Percentiles rank a stretch among this genome's conserved stretches.
Evolutionary conservation across 2,113 vertebrate genomes (phyloP).

Genomic region (Macaca fascicularis): DNA sequence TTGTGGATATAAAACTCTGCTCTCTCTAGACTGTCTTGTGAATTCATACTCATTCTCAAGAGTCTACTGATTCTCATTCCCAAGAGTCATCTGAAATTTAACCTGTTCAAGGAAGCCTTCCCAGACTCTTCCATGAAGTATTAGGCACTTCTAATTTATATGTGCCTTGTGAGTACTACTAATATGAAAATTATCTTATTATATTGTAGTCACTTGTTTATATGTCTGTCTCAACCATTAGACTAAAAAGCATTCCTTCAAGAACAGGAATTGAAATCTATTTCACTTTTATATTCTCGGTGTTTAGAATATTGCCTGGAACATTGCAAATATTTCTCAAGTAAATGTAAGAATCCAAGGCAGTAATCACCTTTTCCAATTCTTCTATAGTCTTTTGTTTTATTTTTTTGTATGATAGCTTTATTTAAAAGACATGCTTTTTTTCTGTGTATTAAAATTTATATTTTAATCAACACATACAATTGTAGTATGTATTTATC

Average conservation of each 20-base stretch:
- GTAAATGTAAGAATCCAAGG: not conserved
- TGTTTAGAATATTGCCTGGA: not conserved
- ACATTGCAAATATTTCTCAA: not conserved
- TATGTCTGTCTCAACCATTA: not conserved
- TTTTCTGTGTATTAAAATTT: not conserved
- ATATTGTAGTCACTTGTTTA: not conserved
- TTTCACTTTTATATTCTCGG: not conserved
- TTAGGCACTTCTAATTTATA: not conserved
- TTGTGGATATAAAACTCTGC: not conserved
- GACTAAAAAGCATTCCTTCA: not conserved
- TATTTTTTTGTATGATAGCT: not conserved
- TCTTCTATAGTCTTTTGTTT: not conserved
- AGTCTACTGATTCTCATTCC: no score
- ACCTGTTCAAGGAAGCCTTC: not conserved
- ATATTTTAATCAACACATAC: not conserved
- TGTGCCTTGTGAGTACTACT: not conserved
- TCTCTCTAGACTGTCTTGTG: not conserved
- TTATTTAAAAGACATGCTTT: not conserved
- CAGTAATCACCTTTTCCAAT: not conserved
- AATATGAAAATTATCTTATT: not conserved
- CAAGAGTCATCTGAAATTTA: not conserved
- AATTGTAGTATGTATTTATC: not conserved
- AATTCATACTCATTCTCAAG: not conserved
- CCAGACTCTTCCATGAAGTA: not conserved
- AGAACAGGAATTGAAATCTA: not conserved